These are phyloP conservation scores for Penaeus vannamei DNA, from an alignment of 1,140 invertebrate species.

Conservation along the genomic window DNA sequence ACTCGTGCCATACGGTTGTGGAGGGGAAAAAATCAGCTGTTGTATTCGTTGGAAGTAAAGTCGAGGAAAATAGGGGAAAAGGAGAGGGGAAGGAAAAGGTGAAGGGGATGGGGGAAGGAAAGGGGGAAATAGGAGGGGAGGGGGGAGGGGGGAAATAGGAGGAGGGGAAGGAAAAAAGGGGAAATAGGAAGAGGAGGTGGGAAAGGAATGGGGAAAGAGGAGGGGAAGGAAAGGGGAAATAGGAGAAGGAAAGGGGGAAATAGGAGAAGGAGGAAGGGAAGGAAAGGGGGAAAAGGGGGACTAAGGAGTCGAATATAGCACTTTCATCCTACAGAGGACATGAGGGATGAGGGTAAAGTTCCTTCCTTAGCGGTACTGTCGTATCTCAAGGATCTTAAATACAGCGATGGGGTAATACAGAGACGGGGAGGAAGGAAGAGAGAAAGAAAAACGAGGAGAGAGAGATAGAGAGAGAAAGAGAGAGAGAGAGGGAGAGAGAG, in stretches of 20 bases:
- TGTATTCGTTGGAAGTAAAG: too few relatives aligned
- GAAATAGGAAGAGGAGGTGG: not conserved
- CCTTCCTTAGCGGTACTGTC: too few relatives aligned
- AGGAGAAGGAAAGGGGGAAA: conserved; percentile 19
- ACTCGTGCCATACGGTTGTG: too few relatives aligned
- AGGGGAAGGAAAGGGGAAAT: conserved; percentile 3
- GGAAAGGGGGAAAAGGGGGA: not conserved
- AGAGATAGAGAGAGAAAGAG: not conserved
- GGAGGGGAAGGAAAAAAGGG: not conserved
- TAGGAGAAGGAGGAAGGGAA: not conserved
- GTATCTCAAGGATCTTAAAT: too few relatives aligned
- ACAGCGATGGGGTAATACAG: not conserved
- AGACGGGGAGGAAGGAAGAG: too few relatives aligned
- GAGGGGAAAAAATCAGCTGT: too few relatives aligned
- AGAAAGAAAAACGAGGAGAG: too few relatives aligned
- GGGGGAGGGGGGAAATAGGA: too few relatives aligned
- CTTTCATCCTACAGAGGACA: too few relatives aligned
- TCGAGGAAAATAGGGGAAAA: not conserved
- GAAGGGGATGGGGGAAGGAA: not conserved
- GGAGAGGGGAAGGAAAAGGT: not conserved
- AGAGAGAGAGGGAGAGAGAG: not conserved
- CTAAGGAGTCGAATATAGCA: not conserved
- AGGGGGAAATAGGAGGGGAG: not conserved
- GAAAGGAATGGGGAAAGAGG: not conserved
- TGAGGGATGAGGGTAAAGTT: too few relatives aligned